Evolutionary conservation across 2,113 vertebrate species (phyloP), one percentile per base, ranked within the genome.

Genomic region (Leptodactylus fuscus): DNA sequence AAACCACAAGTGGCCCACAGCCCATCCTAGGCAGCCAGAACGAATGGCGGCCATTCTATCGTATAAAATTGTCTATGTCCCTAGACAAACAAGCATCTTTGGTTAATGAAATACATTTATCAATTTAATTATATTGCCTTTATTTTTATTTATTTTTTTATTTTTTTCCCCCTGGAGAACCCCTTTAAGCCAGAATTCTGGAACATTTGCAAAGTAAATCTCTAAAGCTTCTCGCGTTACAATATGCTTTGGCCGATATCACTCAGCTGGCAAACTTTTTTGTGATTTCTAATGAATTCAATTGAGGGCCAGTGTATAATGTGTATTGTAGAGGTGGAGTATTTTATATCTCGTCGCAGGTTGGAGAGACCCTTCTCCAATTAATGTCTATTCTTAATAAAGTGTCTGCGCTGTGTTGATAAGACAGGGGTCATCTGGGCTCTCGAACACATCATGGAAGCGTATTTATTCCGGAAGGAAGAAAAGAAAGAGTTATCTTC

Each of bases 401-500:
- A 78, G 73, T 77, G 73, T 38, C 58, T 85, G 82, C 34, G n/a
- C 27, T 7, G 53, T 24, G 58, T 49, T 29, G 82, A 84, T 77
- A 85, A 77, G 32, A 71, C 0, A 15, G 48, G 41, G 51, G 51
- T 75, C 71, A 34, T 51, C 44, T 32, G 41, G 29, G 55, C 73
- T 48, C 29, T 29, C 20, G 5, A 58, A 78, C 20, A 58, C n/a
- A 79, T 41, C 32, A 58, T 7, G 13, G 7, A 41, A 16, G 10
- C 32, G 13, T 79, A 38, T 58, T 60, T 60, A 79, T 55, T 55
- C 48, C 0, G 22, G 32, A 8, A 16, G 53, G 53, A 79, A 62
- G 24, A 83, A 65, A 55, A 79, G 20, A 20, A 12, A 24, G 20
- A 36, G 79, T 69, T 79, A 79, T 85, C 75, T 85, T 49, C 77